Percentiles rank a stretch among this genome's conserved stretches.
Conservation (phyloP, 2,888 invertebrate species). For the Lamproptera curius region DNA sequence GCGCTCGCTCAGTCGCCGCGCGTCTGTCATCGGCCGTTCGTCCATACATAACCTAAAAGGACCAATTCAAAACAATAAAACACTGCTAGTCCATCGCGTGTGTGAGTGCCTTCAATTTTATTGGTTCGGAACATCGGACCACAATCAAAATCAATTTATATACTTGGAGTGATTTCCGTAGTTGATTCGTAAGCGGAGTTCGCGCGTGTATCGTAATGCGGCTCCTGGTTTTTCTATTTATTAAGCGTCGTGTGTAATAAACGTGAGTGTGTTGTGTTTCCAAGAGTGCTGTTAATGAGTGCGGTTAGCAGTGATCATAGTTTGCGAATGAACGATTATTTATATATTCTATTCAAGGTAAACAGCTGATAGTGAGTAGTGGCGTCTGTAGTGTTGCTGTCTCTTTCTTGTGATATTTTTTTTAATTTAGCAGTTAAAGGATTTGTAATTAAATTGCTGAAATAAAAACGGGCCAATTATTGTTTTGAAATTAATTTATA, state of each 20-base stretch:
- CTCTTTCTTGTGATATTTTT: neutral
- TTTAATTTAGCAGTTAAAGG: neutral
- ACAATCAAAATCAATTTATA: constrained; percentile 17
- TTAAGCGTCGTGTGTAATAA: neutral
- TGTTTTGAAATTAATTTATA: too few relatives aligned
- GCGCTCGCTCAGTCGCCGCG: constrained; percentile 25
- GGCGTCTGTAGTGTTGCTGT: neutral
- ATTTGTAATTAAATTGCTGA: too few relatives aligned
- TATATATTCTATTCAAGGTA: neutral
- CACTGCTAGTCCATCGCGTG: constrained; percentile 13
- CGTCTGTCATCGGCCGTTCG: constrained; percentile 26
- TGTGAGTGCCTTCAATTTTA: constrained; percentile 19
- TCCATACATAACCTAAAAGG: constrained; percentile 39
- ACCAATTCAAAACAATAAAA: constrained; percentile 23
- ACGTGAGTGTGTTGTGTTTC: neutral
- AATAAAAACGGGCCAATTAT: too few relatives aligned
- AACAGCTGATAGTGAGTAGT: neutral
- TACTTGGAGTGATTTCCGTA: constrained; percentile 1
- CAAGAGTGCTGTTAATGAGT: neutral
- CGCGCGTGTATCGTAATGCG: neutral
- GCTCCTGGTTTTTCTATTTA: neutral
- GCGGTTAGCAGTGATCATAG: too few relatives aligned
- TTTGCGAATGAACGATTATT: too few relatives aligned
- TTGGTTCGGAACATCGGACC: constrained; percentile 16
- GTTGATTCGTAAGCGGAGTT: constrained; percentile 2